Percentiles rank a stretch among this genome's conserved stretches.
Conservation (phyloP, 2,888 invertebrate species). For the Bhutanitis thaidina region DNA sequence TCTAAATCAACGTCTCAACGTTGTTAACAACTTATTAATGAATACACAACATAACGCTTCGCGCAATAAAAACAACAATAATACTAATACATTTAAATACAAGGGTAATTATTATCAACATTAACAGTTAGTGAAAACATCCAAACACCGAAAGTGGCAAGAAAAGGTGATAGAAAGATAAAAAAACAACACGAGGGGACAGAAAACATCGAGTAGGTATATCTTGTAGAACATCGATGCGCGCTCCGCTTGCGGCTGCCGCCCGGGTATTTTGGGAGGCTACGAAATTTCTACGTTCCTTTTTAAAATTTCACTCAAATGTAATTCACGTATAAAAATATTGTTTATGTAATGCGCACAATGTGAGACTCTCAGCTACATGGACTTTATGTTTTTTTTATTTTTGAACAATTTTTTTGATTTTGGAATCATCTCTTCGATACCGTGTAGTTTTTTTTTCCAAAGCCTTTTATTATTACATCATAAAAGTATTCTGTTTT, state of each 20-base stretch:
- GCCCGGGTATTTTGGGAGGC: constrained; percentile 70
- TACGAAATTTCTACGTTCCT: constrained; percentile 23
- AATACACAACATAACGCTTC: constrained; percentile 9
- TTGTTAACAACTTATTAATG: too few relatives aligned
- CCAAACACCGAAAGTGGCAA: constrained; percentile 77
- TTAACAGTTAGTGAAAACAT: constrained; percentile 80
- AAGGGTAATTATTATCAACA: constrained; percentile 66
- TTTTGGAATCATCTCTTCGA: too few relatives aligned
- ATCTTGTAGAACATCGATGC: constrained; percentile 73
- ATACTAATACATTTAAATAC: constrained; percentile 43
- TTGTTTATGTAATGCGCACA: constrained; percentile 2
- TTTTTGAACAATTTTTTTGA: background rate
- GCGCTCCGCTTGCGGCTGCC: constrained; percentile 61
- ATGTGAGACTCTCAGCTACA: background rate
- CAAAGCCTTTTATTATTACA: too few relatives aligned
- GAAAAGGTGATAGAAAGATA: constrained; percentile 70
- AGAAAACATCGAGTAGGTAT: constrained; percentile 61
- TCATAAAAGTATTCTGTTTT: too few relatives aligned
- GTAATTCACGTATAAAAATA: background rate
- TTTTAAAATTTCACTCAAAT: constrained; percentile 8
- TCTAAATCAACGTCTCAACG: too few relatives aligned
- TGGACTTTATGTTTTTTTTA: background rate
- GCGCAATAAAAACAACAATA: constrained; percentile 24
- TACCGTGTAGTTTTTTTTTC: background rate
- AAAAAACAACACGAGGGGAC: constrained; percentile 65